These are phyloP conservation scores for Volucella inanis DNA, from an alignment of 2,888 invertebrate genomes.

Conservation along the genomic window DNA sequence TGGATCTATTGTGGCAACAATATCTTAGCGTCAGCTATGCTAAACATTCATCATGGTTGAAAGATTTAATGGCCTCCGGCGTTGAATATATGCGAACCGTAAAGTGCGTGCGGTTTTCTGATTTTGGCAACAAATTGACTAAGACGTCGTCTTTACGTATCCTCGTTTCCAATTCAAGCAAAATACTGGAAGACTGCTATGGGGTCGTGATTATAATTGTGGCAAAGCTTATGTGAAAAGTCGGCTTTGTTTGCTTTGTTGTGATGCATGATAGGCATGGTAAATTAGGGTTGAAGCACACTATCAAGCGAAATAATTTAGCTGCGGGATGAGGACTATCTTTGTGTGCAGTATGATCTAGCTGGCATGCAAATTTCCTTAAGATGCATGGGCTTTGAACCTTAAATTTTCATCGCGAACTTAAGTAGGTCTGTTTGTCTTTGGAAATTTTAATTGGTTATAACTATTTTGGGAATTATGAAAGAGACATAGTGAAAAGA, in stretches of 20 bases:
- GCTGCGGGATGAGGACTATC: neutral
- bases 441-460: neutral
- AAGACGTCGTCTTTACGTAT: slow-evolving; percentile 69
- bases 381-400: neutral
- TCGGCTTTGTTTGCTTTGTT: slow-evolving; percentile 10
- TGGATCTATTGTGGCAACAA: slow-evolving; percentile 43
- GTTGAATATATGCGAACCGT: slow-evolving; percentile 76
- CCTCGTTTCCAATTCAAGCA: neutral
- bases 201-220: slow-evolving; percentile 53
- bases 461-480: no score
- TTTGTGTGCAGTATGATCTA: neutral
- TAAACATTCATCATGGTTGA: slow-evolving; percentile 76
- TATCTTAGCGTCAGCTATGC: slow-evolving; percentile 72
- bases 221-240: slow-evolving; percentile 41
- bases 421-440: neutral
- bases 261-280: slow-evolving; percentile 24
- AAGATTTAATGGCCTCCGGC: slow-evolving; percentile 77
- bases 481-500: no score
- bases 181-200: slow-evolving; percentile 6
- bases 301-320: slow-evolving; percentile 54
- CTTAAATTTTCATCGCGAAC: neutral
- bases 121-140: slow-evolving; percentile 75
- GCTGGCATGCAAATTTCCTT: neutral
- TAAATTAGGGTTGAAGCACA: slow-evolving; percentile 47
- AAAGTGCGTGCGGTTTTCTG: slow-evolving; percentile 77